These are phyloP conservation scores for Myotis daubentonii DNA, from an alignment of 2,797 vertebrate genomes.

Conservation along the genomic window DNA sequence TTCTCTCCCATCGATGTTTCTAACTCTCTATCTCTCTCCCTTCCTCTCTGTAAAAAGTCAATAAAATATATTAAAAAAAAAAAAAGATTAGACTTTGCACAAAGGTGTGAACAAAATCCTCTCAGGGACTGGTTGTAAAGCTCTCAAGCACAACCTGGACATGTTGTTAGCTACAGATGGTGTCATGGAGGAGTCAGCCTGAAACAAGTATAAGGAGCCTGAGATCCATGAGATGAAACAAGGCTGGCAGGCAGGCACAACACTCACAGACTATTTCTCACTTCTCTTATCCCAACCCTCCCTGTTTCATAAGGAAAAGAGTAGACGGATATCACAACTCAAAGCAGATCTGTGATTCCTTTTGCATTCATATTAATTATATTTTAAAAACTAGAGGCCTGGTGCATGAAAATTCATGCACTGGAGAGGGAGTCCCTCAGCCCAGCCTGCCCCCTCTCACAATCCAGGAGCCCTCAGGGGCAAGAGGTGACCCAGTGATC, in stretches of 20 bases:
- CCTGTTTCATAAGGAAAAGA: not conserved
- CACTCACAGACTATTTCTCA: not conserved
- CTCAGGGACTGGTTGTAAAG: not conserved
- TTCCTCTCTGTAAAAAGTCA: too few relatives aligned
- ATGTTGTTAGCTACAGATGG: not conserved
- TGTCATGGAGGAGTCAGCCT: not conserved
- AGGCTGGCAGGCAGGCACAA: not conserved
- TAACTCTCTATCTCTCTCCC: too few relatives aligned
- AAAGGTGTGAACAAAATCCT: not conserved
- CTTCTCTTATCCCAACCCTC: not conserved
- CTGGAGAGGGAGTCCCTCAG: too few relatives aligned
- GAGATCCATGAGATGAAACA: not conserved
- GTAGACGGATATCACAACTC: not conserved
- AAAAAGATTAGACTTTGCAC: not conserved
- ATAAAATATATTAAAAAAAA: too few relatives aligned
- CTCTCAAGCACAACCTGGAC: not conserved
- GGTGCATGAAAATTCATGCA: too few relatives aligned
- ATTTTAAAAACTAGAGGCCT: not conserved
- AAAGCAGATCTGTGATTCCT: not conserved
- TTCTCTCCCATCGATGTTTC: too few relatives aligned
- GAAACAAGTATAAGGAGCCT: not conserved
- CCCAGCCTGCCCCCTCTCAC: too few relatives aligned
- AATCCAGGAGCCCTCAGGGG: too few relatives aligned
- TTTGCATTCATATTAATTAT: not conserved
- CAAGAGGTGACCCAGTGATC: accelerated